Base-by-base conservation (phyloP, 2,797 vertebrate species). In the Myiotriccus ornatus region DNA sequence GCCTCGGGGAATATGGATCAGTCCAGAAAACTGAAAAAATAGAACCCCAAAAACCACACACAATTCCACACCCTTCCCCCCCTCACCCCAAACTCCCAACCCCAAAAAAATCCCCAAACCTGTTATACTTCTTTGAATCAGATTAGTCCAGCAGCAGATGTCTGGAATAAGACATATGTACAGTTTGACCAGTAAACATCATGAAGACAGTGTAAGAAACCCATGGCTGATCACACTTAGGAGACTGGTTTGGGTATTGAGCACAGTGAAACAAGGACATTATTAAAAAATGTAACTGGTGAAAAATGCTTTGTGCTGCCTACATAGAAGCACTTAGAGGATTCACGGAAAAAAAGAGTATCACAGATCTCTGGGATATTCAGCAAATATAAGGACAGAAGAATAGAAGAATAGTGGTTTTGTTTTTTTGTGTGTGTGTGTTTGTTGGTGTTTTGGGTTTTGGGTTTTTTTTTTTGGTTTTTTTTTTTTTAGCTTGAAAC, bases 71-170 rank as follows among this genome's bases (percentile, higher is more conserved):
- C 41, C 41, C 41, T 41, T 7, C 41, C 15, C 17, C 46, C 6
- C 44, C 39, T 30, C 21, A 30, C 10, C 50, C 34, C 34, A 5
- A 6, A 52, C 63, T 18, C 5, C 3, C 8, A 37, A 25, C 0
- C 1, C 1, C 32, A 5, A 2, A 20, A 21, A 56, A 47, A 18
- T 46, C 7, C 19, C 56, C 28, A 65, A 15, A n/a, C 3, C 11
- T 24, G 4, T 15, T 79, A 20, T 62, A 56, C 4, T 32, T 83
- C 56, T 62, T 56, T 65, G 35, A 35, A 30, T 35, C 7, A 9
- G 6, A 20, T 62, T 59, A 78, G 10, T 70, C 62, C 39, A 62
- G 30, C 17, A 67, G 50, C 13, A 39, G 20, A 55, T 9, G 8
- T 73, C 39, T 62, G 16, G n/a, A 82, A 53, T 49, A 84, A 65